Base-by-base conservation (phyloP, 2,888 invertebrate genomes). In the Clanis bilineata region DNA sequence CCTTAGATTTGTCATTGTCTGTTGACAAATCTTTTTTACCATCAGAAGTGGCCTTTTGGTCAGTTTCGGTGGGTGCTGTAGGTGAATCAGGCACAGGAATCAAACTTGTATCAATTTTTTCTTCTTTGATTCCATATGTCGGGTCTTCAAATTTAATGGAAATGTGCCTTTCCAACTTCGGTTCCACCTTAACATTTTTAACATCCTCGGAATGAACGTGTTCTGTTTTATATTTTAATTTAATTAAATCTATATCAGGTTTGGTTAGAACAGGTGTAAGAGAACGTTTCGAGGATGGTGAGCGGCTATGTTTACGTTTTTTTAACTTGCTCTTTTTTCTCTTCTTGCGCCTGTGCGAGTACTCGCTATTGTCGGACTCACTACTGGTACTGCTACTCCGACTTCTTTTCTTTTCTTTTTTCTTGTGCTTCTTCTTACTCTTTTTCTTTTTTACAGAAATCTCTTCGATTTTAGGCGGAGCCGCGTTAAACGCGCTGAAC, bases 401-500 rank as follows among this genome's bases (percentile, higher is more conserved):
- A 60, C 84, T 87, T 10, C 89, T 85, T 76, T 92, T 92, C 66
- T 93, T 92, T 74, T 88, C 93, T 65, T 94, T 94, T 69, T 94
- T 93, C 79, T 95, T 94, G 65, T 94, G 93, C 72, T 95, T 94
- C 79, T 93, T 93, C 71, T 93, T 94, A 66, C 84, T 92, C 69
- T 93, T 94, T 69, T 93, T 94, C 67, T 90, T 90, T 66, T 86
- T 88, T 72, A 72, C 73, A 66, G 80, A 73, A 69, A 76, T 83
- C 61, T 83, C 89, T 64, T 83, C 92, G 41, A 94, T 85, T 69
- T 93, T 93, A 28, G 93, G 96, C 12, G 95, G 95, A 67, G 94
- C 94, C 1, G 95, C 95, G 83, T 96, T 95, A 76, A 96, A 96
- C 23, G 94, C 95, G 72, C 95, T 93, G 75, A 97, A 97, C 0